These are phyloP conservation scores for Notiomystis cincta DNA, from an alignment of 2,113 vertebrate species.

Conservation along the genomic window DNA sequence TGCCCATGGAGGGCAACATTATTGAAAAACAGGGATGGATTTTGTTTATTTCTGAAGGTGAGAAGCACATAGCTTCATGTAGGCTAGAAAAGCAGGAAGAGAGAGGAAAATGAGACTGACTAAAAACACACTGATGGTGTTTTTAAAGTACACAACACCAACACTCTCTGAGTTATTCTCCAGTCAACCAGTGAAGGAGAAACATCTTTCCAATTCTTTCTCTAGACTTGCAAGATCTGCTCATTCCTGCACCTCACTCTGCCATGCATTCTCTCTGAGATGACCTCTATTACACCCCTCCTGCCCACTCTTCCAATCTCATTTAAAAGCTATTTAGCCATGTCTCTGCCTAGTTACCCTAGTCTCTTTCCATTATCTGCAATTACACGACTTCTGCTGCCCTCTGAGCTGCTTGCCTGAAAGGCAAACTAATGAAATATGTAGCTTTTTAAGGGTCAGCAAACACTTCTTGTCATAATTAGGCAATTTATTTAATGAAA, in stretches of 20 bases:
- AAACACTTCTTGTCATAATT: neutral
- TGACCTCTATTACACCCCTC: neutral
- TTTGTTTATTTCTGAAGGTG: neutral
- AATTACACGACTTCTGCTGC: neutral
- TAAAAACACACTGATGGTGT: no score
- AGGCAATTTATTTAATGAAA: neutral
- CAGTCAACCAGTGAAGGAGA: neutral
- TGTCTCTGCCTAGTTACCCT: neutral
- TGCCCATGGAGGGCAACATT: neutral
- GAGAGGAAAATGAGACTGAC: neutral
- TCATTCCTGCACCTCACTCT: neutral
- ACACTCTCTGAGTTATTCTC: neutral
- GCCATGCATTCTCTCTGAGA: neutral
- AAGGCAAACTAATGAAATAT: neutral
- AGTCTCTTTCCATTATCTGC: neutral
- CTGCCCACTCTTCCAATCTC: neutral
- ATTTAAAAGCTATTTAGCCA: constrained; percentile 2
- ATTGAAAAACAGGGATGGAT: neutral
- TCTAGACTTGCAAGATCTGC: neutral
- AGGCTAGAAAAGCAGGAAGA: neutral
- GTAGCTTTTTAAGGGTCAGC: neutral
- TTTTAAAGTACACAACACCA: neutral
- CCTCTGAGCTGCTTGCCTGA: neutral
- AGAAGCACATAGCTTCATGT: neutral
- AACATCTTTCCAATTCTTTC: neutral